Evolutionary conservation across 2,888 invertebrate species (phyloP).

Genomic region (Callyntrura sp.): DNA sequence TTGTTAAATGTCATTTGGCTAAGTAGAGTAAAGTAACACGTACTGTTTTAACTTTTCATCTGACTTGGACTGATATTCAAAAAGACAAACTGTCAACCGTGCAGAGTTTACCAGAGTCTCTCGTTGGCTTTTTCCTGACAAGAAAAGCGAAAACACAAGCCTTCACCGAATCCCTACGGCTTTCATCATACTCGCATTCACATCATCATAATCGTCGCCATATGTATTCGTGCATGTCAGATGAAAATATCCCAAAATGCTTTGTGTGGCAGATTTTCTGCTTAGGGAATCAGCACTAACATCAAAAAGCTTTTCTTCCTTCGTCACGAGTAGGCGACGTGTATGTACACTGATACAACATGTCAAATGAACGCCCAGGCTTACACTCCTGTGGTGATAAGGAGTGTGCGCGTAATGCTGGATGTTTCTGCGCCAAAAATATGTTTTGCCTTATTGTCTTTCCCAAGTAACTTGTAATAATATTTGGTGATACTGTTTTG

Average conservation of each 20-base stretch:
- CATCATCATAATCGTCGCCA: background rate
- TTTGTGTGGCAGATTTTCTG: conserved; percentile 55
- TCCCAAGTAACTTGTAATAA: too few species aligned
- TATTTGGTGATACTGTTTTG: too few species aligned
- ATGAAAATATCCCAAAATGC: conserved; percentile 37
- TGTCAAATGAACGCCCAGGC: too few species aligned
- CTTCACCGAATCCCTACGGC: conserved; percentile 12
- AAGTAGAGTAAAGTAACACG: background rate
- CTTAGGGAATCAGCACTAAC: conserved; percentile 27
- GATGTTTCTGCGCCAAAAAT: too few species aligned
- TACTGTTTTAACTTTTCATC: conserved; percentile 17
- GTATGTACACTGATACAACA: too few species aligned
- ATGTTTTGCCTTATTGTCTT: too few species aligned
- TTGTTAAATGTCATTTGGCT: too few species aligned
- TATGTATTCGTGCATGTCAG: conserved; percentile 15
- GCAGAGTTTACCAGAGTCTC: conserved; percentile 9
- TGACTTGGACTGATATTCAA: background rate
- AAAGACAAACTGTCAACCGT: conserved; percentile 30
- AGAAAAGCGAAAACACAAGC: background rate
- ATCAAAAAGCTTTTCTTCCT: conserved; percentile 48
- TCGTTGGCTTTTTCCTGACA: conserved; percentile 10
- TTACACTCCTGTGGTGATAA: too few species aligned
- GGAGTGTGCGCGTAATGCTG: too few species aligned
- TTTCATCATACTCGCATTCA: conserved; percentile 1
- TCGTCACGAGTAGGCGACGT: too few species aligned